Percentiles rank a stretch among this genome's conserved stretches.
Evolutionary conservation across 2,797 vertebrate genomes (phyloP).

Genomic region (Molothrus ater): DNA sequence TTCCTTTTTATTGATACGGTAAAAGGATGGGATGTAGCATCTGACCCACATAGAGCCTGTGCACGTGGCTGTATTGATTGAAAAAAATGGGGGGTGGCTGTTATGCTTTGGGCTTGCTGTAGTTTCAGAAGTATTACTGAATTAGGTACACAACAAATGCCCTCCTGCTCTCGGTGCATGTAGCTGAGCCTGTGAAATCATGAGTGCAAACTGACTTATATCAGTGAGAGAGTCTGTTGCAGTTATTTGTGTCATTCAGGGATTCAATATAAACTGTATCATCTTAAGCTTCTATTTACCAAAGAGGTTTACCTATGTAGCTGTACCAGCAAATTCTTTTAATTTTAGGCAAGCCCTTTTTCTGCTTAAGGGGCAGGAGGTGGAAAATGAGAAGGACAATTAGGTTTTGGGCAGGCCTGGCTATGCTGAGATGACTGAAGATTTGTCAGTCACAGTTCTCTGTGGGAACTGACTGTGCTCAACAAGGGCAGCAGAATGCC

Average conservation of each 20-base stretch:
- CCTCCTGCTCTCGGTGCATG: not conserved
- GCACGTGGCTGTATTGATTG: not conserved
- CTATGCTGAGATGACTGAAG: not conserved
- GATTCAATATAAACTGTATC: not conserved
- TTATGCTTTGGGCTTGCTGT: not conserved
- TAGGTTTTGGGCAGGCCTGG: not conserved
- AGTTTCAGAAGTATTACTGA: not conserved
- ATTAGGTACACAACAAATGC: not conserved
- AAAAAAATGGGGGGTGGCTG: not conserved
- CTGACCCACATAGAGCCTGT: not conserved
- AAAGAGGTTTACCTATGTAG: not conserved
- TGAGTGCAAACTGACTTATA: not conserved
- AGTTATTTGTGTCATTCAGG: not conserved
- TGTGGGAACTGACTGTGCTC: not conserved
- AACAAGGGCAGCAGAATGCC: not conserved
- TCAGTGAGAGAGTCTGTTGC: not conserved
- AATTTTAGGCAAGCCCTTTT: not conserved
- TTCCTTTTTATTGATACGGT: conserved; percentile 39
- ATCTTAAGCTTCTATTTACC: not conserved
- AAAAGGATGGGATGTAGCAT: not conserved
- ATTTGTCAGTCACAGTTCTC: not conserved
- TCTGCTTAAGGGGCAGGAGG: not conserved
- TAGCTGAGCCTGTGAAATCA: not conserved
- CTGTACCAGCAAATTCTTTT: not conserved
- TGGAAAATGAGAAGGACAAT: not conserved